Evolutionary conservation across 2,888 invertebrate species (phyloP), one percentile per base, ranked within the genome.

Genomic region (Electrophaes corylata): DNA sequence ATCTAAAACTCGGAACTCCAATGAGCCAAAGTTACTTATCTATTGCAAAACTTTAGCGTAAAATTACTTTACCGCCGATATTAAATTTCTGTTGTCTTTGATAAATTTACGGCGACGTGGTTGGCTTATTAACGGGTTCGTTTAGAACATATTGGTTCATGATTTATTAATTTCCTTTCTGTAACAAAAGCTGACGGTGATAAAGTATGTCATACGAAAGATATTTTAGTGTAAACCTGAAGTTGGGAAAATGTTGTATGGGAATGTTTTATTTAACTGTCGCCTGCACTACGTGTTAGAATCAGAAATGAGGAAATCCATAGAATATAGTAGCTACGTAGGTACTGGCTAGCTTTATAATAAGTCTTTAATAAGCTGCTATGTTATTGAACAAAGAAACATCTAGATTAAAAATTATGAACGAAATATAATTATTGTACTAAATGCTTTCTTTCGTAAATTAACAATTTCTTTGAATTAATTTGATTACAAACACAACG

Each of bases 71-170:
- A 82, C 78, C 76, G 71, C 69, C 74, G 82, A 87, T 88, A 89
- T 89, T 88, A 89, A 88, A 89, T 88, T 88, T 87, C 86, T 83
- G 78, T 85, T 86, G 86, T 86, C 85, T 83, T 77, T 75, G 76
- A 62, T 78, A 86, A 62, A 88, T 87, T 88, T 88, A 88, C 69
- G 70, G 68, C 72, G 69, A 76, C 78, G 74, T 73, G 65, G 76
- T 73, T 70, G 73, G 72, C 76, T 81, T 84, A 83, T 81, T 84
- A 84, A 81, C 73, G 72, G 66, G 64, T 65, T 69, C 65, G 67
- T 73, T 71, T 66, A 71, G 73, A 73, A 75, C 75, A 73, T 78
- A 79, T 78, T 76, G 77, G 73, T 69, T 72, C 53, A 57, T 57
- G 57, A 62, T 62, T 61, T 63, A 66, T 67, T 63, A 60, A 64